Evolutionary conservation across 2,113 vertebrate genomes (phyloP).

Genomic region (Trogon melanurus): DNA sequence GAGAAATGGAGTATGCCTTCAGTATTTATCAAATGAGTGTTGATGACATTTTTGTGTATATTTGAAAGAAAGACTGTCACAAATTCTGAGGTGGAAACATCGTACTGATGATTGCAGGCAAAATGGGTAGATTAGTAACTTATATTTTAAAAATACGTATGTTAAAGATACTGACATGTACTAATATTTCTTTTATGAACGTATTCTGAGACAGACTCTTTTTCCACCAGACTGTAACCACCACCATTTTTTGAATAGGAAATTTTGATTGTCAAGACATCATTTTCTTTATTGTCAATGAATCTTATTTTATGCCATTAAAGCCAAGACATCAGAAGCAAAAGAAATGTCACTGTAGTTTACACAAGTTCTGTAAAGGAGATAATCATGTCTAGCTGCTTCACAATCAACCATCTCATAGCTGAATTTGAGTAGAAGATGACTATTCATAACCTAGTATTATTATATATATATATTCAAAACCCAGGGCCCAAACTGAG

Average conservation of each 20-base stretch:
- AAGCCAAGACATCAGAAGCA: not conserved
- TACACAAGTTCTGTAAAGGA: not conserved
- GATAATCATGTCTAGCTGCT: not conserved
- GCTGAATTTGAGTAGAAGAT: not conserved
- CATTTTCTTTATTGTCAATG: not conserved
- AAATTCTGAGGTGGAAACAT: not conserved
- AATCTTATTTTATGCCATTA: not conserved
- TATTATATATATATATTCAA: no score
- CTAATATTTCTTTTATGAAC: not conserved
- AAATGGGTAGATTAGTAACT: not conserved
- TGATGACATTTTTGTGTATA: not conserved
- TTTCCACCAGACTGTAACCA: not conserved
- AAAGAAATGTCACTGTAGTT: not conserved
- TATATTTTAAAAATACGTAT: not conserved
- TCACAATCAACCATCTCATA: not conserved
- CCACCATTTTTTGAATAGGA: not conserved
- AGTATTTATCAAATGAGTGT: not conserved
- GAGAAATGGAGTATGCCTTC: not conserved
- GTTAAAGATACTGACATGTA: not conserved
- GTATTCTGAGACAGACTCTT: not conserved
- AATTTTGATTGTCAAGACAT: not conserved
- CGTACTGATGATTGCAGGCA: not conserved
- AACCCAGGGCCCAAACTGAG: not conserved
- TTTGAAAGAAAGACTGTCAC: not conserved
- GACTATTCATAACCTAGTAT: not conserved